Evolutionary conservation across 2,113 vertebrate species (phyloP).

Genomic region (Ptilorrhoa leucosticta): DNA sequence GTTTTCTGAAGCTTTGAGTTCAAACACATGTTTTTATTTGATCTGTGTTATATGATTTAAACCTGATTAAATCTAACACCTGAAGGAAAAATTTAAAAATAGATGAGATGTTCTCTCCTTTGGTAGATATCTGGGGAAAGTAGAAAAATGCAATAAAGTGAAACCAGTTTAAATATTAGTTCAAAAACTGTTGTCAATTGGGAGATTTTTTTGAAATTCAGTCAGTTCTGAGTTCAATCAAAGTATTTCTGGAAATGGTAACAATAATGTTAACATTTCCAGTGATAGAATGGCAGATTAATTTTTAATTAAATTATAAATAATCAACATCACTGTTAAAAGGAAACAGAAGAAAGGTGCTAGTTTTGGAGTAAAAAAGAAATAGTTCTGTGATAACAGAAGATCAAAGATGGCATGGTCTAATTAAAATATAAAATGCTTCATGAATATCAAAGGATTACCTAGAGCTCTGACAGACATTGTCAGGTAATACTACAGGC

Average conservation of each 20-base stretch:
- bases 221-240: background rate
- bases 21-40: background rate
- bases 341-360: background rate
- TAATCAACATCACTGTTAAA: background rate
- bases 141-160: background rate
- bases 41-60: background rate
- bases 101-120: background rate
- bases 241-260: background rate
- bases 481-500: background rate
- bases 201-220: background rate
- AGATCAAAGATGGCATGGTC: background rate
- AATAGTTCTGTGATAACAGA: background rate
- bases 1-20: background rate
- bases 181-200: background rate
- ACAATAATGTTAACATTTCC: background rate
- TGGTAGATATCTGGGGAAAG: background rate
- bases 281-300: background rate
- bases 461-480: background rate
- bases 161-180: background rate
- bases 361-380: background rate
- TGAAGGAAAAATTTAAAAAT: constrained; percentile 7
- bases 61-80: background rate
- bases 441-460: background rate
- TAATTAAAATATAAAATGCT: constrained; percentile 39
- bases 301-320: constrained; percentile 28